Percentiles rank a stretch among this genome's conserved stretches.
phyloP scores from a whole-genome alignment of 1,140 invertebrate species.

The Drosophila pruinosa region DNA sequence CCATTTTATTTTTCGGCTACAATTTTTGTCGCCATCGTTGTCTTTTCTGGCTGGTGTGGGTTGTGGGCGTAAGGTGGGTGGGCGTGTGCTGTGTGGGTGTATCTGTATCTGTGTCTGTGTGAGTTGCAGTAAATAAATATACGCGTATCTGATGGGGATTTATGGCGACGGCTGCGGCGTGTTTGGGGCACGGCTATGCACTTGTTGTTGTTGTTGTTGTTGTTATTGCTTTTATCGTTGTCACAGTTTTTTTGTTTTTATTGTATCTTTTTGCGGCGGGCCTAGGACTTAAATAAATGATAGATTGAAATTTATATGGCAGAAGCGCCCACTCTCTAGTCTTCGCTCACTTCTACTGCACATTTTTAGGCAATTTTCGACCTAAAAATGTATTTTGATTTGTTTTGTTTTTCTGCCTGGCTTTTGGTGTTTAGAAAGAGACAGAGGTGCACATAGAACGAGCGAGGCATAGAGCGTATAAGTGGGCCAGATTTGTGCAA shows the following conservation, averaged over 20 bases:
- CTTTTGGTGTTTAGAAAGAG: constrained; percentile 2
- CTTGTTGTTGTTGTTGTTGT: constrained; percentile 32
- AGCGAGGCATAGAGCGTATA: neutral
- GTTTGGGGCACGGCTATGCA: constrained; percentile 39
- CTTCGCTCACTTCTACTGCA: constrained; percentile 38
- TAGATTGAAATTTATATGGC: constrained; percentile 80
- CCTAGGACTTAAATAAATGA: constrained; percentile 80
- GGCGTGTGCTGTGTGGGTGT: constrained; percentile 35
- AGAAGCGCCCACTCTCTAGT: constrained; percentile 15
- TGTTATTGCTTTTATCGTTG: constrained; percentile 12
- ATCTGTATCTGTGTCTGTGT: constrained; percentile 60
- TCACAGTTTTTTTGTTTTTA: constrained; percentile 17
- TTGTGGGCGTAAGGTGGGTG: constrained; percentile 10
- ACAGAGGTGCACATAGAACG: neutral
- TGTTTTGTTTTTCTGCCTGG: constrained; percentile 33
- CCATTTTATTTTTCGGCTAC: constrained; percentile 77
- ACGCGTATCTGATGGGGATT: constrained; percentile 79
- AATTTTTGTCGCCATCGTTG: constrained; percentile 65
- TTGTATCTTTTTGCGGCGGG: constrained; percentile 41
- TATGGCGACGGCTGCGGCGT: constrained; percentile 61
- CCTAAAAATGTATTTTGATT: constrained; percentile 45
- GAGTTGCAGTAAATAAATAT: constrained; percentile 80
- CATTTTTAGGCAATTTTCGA: constrained; percentile 65
- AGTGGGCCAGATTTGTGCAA: constrained; percentile 26
- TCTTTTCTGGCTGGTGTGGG: constrained; percentile 35